These are phyloP conservation scores for Nothura maculosa DNA, from an alignment of 2,797 vertebrate genomes.

Conservation along the genomic window DNA sequence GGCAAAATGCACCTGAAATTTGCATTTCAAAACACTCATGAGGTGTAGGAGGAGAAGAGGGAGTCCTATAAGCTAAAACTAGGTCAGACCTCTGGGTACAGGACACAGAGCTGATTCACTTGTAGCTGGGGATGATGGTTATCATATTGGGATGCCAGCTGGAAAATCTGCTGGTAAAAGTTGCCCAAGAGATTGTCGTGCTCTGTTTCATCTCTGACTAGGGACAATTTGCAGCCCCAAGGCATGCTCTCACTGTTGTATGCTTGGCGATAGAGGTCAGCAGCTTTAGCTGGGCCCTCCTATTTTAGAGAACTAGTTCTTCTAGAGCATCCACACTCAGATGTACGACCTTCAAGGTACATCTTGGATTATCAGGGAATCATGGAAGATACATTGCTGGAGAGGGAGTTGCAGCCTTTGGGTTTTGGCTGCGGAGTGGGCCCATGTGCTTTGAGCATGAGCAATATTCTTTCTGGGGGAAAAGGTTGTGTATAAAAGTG, in stretches of 20 bases:
- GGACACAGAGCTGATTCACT: background rate
- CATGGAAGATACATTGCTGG: background rate
- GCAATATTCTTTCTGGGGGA: background rate
- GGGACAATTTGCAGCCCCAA: background rate
- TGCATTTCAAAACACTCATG: background rate
- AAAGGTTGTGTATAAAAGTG: background rate
- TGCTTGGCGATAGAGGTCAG: background rate
- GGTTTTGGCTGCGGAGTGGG: background rate
- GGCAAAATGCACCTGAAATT: background rate
- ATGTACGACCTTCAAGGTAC: background rate
- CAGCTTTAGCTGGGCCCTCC: background rate
- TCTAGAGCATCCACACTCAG: background rate
- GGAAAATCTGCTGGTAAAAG: background rate
- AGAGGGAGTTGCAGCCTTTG: background rate
- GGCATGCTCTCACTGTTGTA: accelerated
- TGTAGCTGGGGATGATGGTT: background rate
- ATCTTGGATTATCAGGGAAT: background rate
- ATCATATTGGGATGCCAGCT: background rate
- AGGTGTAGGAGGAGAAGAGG: background rate
- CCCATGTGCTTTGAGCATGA: background rate
- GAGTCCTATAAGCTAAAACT: background rate
- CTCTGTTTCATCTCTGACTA: background rate
- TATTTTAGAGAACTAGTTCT: background rate
- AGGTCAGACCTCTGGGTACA: background rate
- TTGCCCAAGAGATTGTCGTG: background rate